Conservation (phyloP, 2,888 invertebrate species). For the Drosophila koepferae region DNA sequence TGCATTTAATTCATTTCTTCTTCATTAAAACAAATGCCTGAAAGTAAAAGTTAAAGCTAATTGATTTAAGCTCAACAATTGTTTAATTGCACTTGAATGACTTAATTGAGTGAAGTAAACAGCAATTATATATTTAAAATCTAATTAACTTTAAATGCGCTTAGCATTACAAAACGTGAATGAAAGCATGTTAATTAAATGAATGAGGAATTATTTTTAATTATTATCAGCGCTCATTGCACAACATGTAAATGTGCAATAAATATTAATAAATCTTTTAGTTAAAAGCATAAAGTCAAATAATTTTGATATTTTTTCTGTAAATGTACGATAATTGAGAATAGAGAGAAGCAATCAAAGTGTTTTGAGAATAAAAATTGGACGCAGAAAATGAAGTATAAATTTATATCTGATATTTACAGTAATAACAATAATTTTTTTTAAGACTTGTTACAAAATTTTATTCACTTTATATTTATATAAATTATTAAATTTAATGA, state of each 20-base stretch:
- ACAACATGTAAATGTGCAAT: neutral
- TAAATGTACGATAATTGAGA: no score
- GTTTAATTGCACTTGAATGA: slow-evolving; percentile 6
- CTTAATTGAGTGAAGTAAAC: neutral
- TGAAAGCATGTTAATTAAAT: neutral
- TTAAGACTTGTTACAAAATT: no score
- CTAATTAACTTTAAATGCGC: neutral
- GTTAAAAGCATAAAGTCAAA: neutral
- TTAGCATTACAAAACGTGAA: neutral
- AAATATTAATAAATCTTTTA: neutral
- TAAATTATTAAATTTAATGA: no score
- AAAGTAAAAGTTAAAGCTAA: slow-evolving; percentile 33
- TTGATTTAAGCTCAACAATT: slow-evolving; percentile 3
- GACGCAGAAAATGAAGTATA: no score
- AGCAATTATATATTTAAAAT: neutral
- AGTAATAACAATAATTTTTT: no score
- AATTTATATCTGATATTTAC: no score
- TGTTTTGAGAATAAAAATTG: no score
- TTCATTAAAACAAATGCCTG: neutral
- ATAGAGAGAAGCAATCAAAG: no score
- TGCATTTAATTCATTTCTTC: neutral
- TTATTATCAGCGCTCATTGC: neutral
- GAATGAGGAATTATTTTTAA: neutral
- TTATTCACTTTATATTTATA: no score
- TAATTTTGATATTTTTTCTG: no score